A percentile compares a stretch with the other conserved stretches of the same genome.
Conservation (phyloP, 2,888 invertebrate genomes). For the Tortricodes alternella region DNA sequence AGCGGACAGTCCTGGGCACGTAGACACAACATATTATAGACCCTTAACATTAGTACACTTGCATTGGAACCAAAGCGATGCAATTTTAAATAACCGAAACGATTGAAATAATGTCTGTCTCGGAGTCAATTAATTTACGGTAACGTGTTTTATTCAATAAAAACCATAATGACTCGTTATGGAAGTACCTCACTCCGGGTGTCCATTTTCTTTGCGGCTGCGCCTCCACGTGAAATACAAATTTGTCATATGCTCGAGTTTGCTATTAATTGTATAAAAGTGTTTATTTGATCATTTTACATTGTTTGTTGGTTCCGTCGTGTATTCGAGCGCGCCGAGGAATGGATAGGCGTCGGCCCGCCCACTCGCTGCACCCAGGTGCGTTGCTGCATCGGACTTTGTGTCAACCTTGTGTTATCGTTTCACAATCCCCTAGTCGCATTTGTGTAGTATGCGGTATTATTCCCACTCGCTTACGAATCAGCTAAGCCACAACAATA, state of each 20-base stretch:
- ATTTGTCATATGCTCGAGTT: slow-evolving; percentile 7
- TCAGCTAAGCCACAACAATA: slow-evolving; percentile 13
- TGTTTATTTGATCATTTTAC: slow-evolving; percentile 48
- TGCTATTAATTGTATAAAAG: neutral
- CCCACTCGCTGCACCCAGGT: slow-evolving; percentile 73
- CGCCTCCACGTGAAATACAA: neutral
- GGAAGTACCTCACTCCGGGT: too few species aligned
- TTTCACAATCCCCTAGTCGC: slow-evolving; percentile 51
- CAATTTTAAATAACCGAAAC: too few species aligned
- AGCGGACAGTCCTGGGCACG: slow-evolving; percentile 52
- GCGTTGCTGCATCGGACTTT: slow-evolving; percentile 44
- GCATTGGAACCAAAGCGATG: neutral
- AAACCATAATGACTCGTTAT: too few species aligned
- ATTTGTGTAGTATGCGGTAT: slow-evolving; percentile 38
- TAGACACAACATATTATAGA: slow-evolving; percentile 56
- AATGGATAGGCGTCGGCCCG: slow-evolving; percentile 62
- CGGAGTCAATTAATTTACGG: too few species aligned
- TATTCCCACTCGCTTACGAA: slow-evolving; percentile 10
- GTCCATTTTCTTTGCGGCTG: neutral
- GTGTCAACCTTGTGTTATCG: slow-evolving; percentile 57
- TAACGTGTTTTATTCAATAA: too few species aligned
- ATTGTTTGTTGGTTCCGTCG: slow-evolving; percentile 50
- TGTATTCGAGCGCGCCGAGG: slow-evolving; percentile 50
- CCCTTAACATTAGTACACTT: slow-evolving; percentile 39
- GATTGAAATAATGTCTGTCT: too few species aligned